A percentile compares a stretch with the other conserved stretches of the same genome.
Conservation (phyloP, 2,888 invertebrate genomes). For the Nemoura dubitans region DNA sequence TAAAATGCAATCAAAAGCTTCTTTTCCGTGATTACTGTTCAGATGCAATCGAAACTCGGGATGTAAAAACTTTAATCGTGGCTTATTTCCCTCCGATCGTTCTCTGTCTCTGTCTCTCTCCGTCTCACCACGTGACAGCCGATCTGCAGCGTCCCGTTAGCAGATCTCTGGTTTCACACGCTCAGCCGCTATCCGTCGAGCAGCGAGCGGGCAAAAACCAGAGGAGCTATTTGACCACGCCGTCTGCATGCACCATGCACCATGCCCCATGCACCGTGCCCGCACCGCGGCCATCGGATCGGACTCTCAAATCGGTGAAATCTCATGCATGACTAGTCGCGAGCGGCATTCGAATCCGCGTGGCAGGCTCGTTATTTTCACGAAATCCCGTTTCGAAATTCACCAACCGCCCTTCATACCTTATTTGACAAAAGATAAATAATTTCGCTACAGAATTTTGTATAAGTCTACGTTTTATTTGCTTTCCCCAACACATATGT, state of each 20-base stretch:
- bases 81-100: neutral
- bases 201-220: neutral
- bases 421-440: no score
- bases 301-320: neutral
- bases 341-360: neutral
- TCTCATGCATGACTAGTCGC: no score
- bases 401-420: no score
- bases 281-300: no score
- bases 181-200: neutral
- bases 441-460: neutral
- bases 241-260: no score
- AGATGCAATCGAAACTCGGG: neutral
- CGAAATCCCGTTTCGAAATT: neutral
- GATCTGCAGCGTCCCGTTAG: neutral
- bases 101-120: neutral
- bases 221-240: neutral
- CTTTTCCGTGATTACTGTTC: neutral
- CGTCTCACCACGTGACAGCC: no score
- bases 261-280: no score
- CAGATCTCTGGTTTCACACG: no score
- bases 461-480: neutral
- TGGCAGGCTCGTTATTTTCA: neutral
- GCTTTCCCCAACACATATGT: neutral
- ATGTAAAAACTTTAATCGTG: neutral
- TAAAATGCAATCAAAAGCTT: neutral